These are phyloP conservation scores for Collichthys lucidus DNA, from an alignment of 2,113 vertebrate genomes.

Conservation along the genomic window DNA sequence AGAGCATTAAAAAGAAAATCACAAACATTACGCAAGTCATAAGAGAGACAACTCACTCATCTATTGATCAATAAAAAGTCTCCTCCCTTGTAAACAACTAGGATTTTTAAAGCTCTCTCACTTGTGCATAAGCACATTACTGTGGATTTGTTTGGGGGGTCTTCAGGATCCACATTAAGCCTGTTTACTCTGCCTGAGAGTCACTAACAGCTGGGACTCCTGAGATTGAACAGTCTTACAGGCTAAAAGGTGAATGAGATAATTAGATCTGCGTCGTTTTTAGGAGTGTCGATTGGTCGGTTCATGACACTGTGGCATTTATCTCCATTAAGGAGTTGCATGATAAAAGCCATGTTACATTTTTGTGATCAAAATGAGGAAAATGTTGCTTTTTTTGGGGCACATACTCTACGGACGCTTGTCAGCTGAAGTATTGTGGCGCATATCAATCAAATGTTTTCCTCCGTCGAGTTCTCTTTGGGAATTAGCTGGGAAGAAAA, in stretches of 20 bases:
- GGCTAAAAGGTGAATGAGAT: neutral
- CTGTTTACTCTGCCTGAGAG: constrained; percentile 5
- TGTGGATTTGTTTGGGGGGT: constrained; percentile 20
- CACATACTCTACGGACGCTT: too few relatives aligned
- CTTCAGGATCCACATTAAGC: constrained; percentile 17
- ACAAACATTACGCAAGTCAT: neutral
- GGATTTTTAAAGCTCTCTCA: constrained; percentile 32
- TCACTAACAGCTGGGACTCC: neutral
- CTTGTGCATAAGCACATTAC: constrained; percentile 15
- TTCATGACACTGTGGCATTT: neutral
- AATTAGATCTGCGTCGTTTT: neutral
- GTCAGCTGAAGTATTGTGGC: neutral
- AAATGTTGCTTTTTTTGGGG: neutral
- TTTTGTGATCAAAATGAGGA: neutral
- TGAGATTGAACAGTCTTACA: neutral
- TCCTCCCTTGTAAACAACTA: neutral
- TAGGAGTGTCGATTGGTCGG: neutral
- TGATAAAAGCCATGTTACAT: neutral
- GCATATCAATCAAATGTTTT: constrained; percentile 3
- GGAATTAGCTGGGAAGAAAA: neutral
- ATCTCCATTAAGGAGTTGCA: neutral
- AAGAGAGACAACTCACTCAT: constrained; percentile 9
- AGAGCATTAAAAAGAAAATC: too few relatives aligned
- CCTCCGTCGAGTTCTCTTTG: neutral
- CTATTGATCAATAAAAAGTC: constrained; percentile 28